A percentile compares a stretch with the other conserved stretches of the same genome.
Conservation (phyloP, 2,113 vertebrate genomes). For the Corythornis cristatus region DNA sequence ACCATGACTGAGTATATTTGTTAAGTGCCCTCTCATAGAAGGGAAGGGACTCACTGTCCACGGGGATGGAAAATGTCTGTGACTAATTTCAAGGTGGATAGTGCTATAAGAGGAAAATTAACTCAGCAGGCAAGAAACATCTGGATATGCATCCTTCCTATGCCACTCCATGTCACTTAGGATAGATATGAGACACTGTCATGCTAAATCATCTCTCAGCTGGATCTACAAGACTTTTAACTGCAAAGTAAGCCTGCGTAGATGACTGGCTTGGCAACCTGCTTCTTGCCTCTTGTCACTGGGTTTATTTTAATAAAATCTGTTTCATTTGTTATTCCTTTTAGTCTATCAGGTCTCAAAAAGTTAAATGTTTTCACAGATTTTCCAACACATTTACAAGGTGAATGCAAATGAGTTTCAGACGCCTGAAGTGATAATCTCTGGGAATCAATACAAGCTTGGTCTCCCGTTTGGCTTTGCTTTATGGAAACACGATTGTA, state of each 20-base stretch:
- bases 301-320: neutral
- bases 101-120: neutral
- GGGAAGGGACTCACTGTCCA: neutral
- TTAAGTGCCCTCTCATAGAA: neutral
- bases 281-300: neutral
- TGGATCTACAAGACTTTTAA: slow-evolving; percentile 4
- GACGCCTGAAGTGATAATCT: neutral
- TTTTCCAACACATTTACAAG: neutral
- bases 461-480: neutral
- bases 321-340: neutral
- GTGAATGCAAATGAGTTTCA: neutral
- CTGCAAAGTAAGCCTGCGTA: neutral
- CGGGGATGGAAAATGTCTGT: neutral
- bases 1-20: neutral
- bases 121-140: neutral
- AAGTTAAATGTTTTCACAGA: slow-evolving; percentile 3
- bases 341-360: neutral
- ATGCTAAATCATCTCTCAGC: neutral
- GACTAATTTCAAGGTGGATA: neutral
- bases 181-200: neutral
- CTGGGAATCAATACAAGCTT: neutral
- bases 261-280: neutral
- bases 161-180: neutral
- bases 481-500: neutral
- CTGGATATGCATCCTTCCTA: neutral